These are phyloP conservation scores for Polyommatus icarus DNA, from an alignment of 2,888 invertebrate genomes.

Conservation along the genomic window DNA sequence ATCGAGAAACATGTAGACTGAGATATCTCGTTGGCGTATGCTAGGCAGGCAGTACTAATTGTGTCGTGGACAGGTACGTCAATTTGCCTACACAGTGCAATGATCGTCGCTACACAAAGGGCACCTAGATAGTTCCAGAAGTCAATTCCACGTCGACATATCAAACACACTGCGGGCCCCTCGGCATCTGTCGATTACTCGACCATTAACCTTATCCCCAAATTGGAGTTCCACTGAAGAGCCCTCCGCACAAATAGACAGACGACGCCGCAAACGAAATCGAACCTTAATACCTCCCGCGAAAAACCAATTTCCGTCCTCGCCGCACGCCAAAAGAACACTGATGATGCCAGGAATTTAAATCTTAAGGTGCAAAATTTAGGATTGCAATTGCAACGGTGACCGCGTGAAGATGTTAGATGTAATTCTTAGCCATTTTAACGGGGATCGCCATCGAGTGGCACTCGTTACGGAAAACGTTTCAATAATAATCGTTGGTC, in stretches of 20 bases:
- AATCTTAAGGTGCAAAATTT: constrained; percentile 25
- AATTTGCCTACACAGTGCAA: constrained; percentile 28
- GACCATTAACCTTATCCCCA: constrained; percentile 66
- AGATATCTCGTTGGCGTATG: too few relatives aligned
- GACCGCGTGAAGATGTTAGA: constrained; percentile 45
- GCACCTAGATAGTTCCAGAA: constrained; percentile 37
- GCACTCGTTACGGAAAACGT: constrained; percentile 50
- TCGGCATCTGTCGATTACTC: constrained; percentile 64
- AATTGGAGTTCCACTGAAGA: constrained; percentile 50
- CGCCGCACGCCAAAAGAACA: constrained; percentile 21
- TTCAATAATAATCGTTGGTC: constrained; percentile 61
- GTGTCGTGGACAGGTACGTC: constrained; percentile 2
- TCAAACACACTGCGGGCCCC: constrained; percentile 62
- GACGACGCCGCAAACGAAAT: constrained; percentile 39
- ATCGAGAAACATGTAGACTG: too few relatives aligned
- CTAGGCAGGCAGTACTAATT: neutral
- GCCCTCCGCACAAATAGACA: constrained; percentile 48
- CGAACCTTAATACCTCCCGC: constrained; percentile 41
- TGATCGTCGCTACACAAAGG: constrained; percentile 24
- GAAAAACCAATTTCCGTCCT: constrained; percentile 42
- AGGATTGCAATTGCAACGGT: constrained; percentile 42
- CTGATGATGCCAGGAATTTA: constrained; percentile 15
- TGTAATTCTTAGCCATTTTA: constrained; percentile 46
- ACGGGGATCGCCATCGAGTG: constrained; percentile 53
- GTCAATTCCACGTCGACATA: constrained; percentile 51